These are phyloP conservation scores for Ameiurus melas DNA, from an alignment of 2,113 vertebrate species.

Conservation along the genomic window DNA sequence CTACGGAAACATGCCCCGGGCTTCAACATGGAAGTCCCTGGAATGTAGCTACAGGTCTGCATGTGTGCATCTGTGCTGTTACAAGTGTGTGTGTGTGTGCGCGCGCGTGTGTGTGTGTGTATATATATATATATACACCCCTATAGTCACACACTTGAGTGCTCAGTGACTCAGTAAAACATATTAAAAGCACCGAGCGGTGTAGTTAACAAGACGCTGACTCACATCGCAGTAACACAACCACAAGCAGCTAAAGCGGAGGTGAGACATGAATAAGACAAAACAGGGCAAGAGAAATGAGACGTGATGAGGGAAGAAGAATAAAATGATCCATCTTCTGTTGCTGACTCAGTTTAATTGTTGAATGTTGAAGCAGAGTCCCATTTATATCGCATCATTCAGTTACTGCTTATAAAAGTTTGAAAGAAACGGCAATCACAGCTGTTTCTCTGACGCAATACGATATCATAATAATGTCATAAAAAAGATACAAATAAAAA, in stretches of 20 bases:
- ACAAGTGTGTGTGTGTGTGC: not conserved
- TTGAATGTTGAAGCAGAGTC: not conserved
- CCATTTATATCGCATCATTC: not conserved
- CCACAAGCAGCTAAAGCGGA: not conserved
- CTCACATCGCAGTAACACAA: not conserved
- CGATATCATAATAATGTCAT: not conserved
- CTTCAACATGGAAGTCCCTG: constrained; percentile 14
- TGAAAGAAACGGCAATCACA: not conserved
- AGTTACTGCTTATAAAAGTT: not conserved
- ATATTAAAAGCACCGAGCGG: not conserved
- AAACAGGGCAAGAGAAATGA: not conserved
- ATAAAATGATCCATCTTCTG: not conserved
- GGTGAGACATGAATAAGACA: not conserved
- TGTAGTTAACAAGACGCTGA: not conserved
- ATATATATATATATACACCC: no score
- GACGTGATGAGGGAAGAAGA: not conserved
- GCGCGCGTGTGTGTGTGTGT: constrained; percentile 16
- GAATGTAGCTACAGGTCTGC: constrained; percentile 19
- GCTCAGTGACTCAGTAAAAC: not conserved
- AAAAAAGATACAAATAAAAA: not conserved
- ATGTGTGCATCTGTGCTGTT: not conserved
- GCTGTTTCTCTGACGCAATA: not conserved
- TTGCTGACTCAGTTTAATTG: not conserved
- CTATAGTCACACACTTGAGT: not conserved
- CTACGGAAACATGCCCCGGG: constrained; percentile 28